Base-by-base conservation (phyloP, 2,113 vertebrate species). In the Pteruthius melanotis region DNA sequence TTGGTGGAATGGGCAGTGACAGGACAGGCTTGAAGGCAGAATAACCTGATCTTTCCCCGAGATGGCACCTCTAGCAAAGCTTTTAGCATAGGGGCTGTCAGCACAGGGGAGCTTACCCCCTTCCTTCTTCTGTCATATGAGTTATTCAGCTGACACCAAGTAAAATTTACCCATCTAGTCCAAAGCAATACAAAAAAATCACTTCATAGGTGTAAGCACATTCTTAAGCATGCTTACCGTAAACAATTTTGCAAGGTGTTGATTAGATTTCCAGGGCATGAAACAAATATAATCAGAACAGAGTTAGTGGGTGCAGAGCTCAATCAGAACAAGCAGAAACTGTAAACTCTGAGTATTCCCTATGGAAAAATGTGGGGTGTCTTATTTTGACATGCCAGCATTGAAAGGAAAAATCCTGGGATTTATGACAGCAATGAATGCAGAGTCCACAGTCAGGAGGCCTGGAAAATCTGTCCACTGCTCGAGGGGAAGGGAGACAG, bases 401-500 rank as follows among this genome's bases (percentile, higher is more conserved):
- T 10, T 61, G 63, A 75, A 95, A 93, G 22, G 42, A 82, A 94
- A 82, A 89, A 74, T 82, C 39, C 39, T 76, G 83, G 74, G 50
- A 54, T 2, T 97, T 72, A 28, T 9, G 87, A 95, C 76, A 89
- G 85, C 94, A 96, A 74, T 87, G 89, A 95, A 79, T 79, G 69
- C 91, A 84, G 33, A 87, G 89, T 44, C 76, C 72, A 28, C 66
- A 88, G 84, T 93, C 88, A 94, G 91, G 94, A 92, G 72, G 83
- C 64, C 83, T 89, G 91, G 95, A 88, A 91, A 91, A 88, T 92
- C 91, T 94, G 94, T 71, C 79, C 77, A 79, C 33, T 79, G 95
- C 95, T 96, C 3, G 13, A 86, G 95, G 94, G 91, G 69, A 97
- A 93, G 49, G 61, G 72, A 96, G 84, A 39, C 88, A 93, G 89